These are phyloP conservation scores for Bradypus variegatus DNA, from an alignment of 2,797 vertebrate species.

Conservation along the genomic window DNA sequence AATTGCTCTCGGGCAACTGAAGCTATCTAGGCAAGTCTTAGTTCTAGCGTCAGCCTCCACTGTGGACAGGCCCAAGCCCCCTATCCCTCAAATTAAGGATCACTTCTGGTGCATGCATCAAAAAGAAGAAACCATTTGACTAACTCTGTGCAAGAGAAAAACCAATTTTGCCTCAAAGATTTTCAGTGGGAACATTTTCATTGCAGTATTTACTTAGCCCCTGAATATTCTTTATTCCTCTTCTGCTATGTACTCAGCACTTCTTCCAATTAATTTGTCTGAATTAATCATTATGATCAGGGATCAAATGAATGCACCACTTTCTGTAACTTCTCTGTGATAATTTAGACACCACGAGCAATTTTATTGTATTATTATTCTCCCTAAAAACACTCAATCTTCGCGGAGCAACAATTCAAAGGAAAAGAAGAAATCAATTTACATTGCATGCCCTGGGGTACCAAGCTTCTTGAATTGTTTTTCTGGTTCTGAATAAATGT, in stretches of 20 bases:
- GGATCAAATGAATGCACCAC: not conserved
- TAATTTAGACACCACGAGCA: not conserved
- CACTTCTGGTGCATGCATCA: not conserved
- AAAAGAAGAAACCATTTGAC: not conserved
- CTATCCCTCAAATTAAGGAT: not conserved
- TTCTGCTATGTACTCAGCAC: not conserved
- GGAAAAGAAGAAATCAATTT: not conserved
- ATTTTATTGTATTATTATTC: not conserved
- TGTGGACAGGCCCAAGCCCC: too few species aligned
- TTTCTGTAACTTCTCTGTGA: not conserved
- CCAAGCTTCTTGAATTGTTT: not conserved
- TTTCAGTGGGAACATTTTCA: not conserved
- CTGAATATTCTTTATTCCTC: not conserved
- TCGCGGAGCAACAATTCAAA: not conserved
- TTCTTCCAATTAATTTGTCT: not conserved
- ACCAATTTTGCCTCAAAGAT: not conserved
- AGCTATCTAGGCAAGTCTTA: not conserved
- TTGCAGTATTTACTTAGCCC: not conserved
- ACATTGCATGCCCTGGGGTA: not conserved
- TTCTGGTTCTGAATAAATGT: constrained; percentile 5
- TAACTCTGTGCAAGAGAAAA: not conserved
- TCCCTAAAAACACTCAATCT: not conserved
- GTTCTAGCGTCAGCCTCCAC: not conserved
- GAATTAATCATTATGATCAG: not conserved
- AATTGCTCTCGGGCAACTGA: not conserved